phyloP scores from a whole-genome alignment of 1,140 invertebrate genomes.

The Drosophila athabasca region DNA sequence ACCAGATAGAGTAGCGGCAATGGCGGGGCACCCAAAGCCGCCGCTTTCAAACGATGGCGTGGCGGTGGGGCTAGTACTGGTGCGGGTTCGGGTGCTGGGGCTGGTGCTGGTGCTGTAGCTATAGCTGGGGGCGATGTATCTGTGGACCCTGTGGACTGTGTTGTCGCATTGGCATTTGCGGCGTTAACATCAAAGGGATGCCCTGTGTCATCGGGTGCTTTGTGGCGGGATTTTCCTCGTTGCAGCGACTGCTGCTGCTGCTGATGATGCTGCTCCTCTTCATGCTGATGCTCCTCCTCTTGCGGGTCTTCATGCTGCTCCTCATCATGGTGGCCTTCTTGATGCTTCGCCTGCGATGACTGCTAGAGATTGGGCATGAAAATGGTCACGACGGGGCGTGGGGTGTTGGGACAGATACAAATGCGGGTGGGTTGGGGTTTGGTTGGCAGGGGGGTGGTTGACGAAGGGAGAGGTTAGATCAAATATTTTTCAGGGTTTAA shows the following conservation, averaged over 20 bases:
- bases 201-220: constrained; percentile 69
- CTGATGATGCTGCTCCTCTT: constrained; percentile 6
- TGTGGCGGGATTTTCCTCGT: constrained; percentile 71
- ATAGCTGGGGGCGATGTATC: neutral
- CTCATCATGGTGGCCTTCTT: neutral
- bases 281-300: constrained; percentile 1
- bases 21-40: constrained; percentile 15
- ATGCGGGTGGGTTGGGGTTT: neutral
- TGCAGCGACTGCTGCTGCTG: constrained; percentile 29
- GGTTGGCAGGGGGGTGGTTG: neutral
- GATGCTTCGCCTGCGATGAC: constrained; percentile 34
- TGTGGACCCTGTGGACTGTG: constrained; percentile 27
- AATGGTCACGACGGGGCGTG: constrained; percentile 17
- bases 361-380: constrained; percentile 62
- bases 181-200: constrained; percentile 63
- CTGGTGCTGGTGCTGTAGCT: neutral
- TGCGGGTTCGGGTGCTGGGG: neutral
- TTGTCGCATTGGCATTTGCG: constrained; percentile 59
- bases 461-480: constrained; percentile 38
- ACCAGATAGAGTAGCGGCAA: constrained; percentile 57
- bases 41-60: constrained; percentile 38
- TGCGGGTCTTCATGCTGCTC: neutral
- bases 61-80: constrained; percentile 1
- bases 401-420: neutral
- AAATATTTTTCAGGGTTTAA: constrained; percentile 80